Base-by-base conservation (phyloP, 2,888 invertebrate genomes). In the Dasypolia templi region DNA sequence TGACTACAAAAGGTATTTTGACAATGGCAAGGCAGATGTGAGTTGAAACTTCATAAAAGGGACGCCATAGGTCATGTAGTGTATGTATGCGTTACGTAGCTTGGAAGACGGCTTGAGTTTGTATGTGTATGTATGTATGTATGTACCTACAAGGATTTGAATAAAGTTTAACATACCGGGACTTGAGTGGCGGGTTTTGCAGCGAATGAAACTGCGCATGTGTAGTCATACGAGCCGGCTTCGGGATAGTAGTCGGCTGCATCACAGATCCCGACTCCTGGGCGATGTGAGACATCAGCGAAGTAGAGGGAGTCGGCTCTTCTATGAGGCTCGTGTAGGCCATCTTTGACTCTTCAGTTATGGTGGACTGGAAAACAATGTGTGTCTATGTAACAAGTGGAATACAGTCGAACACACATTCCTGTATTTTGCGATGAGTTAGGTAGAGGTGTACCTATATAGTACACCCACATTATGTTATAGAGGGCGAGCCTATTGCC, bases 241-340 rank as follows among this genome's bases (percentile, higher is more conserved):
- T 89, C n/a, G 85, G 82, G 29, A 87, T 82, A 2, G 89, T 86
- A 0, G 87, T 69, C 5, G 88, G 79, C 58, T 88, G 88, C 35
- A 84, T 69, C 14, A 82, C 74, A 6, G 56, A 81, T 12, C 75
- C 72, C 22, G 86, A 66, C 22, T 91, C 92, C 19, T 89, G 87
- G 3, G 84, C 76, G 5, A 92, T 84, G 26, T 93, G 92, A 0
- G 92, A 73, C 17, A 93, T 86, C 3, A 93, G 86, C 0, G 93
- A 89, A 0, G 92, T 87, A 0, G 93, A 87, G 0, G 93, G 91
- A 1, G 95, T 94, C 61, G 97, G 97, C 81, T 97, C 97, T 91
- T 99, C 99, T 71, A 99, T 99, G 68, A 99, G 96, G 88, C 98
- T 98, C 90, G 98, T 98, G 96, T 99, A 99, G 0, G 99, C 99